Percentiles rank a stretch among this genome's conserved stretches.
phyloP scores from a whole-genome alignment of 2,888 invertebrate genomes.

The Drosophila limbata region DNA sequence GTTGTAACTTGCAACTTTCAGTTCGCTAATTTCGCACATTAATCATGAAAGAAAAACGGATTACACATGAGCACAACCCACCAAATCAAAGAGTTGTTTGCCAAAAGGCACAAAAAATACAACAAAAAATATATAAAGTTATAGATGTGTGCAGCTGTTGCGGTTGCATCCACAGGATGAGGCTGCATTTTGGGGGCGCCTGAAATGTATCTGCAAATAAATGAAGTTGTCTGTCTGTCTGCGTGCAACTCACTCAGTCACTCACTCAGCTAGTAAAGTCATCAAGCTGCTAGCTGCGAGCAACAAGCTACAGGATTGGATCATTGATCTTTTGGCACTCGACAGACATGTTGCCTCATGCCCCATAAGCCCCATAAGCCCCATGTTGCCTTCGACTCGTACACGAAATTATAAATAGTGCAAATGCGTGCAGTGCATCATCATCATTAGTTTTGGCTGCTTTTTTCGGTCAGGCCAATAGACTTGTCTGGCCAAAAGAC shows the following conservation, averaged over 20 bases:
- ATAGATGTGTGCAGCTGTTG: constrained; percentile 30
- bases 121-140: constrained; percentile 19
- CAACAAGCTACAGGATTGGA: constrained; percentile 70
- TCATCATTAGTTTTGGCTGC: constrained; percentile 78
- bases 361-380: constrained; percentile 20
- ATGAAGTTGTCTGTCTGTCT: constrained; percentile 80
- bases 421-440: constrained; percentile 81
- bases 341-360: constrained; percentile 44
- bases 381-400: constrained; percentile 42
- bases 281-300: constrained; percentile 54
- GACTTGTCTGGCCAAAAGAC: constrained; percentile 62
- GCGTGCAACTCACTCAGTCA: constrained; percentile 36
- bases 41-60: constrained; percentile 77
- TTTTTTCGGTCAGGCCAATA: constrained; percentile 69
- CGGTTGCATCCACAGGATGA: constrained; percentile 47
- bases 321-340: constrained; percentile 84
- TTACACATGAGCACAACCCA: constrained; percentile 75
- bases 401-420: constrained; percentile 80
- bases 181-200: constrained; percentile 60
- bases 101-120: constrained; percentile 62
- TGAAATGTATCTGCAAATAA: constrained; percentile 83
- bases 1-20: constrained; percentile 52
- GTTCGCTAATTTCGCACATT: constrained; percentile 78
- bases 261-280: constrained; percentile 70
- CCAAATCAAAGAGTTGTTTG: constrained; percentile 71